Base-by-base conservation (phyloP, 2,113 vertebrate species). In the Acinonyx jubatus region DNA sequence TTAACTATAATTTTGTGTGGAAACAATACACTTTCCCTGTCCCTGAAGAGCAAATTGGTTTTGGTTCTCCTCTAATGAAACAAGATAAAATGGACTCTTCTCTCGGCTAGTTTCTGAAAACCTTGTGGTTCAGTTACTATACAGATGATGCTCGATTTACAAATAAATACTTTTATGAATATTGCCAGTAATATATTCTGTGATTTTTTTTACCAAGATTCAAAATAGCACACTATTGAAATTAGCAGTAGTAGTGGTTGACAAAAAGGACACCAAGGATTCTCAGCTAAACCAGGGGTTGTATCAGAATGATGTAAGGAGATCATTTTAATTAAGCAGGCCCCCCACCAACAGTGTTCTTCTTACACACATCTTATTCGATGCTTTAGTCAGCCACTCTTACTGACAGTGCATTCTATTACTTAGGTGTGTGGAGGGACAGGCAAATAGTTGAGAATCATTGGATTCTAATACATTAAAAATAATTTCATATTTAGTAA, bases 21-120 rank as follows among this genome's bases (percentile, higher is more conserved):
- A 78, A 85, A 41, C 16, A 74, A 71, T 31, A 36, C 23, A 11
- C 0, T 21, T 76, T 86, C 36, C 2, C 6, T 1, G 0, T 88
- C 27, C 65, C 4, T 84, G 57, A 91, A 92, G 81, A 92, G 23
- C 50, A 38, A 89, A 78, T 86, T 45, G 95, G 88, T 95, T 96
- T 97, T 96, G 71, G 94, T 95, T 31, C 50, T n/a, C 48, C n/a
- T 96, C 97, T 96, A 98, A 94, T 97, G 78, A 93, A 97, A 94
- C 57, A 87, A 96, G 31, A 81, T 89, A 71, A 97, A 94, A 96
- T 78, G 3, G 14, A 97, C 57, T 91, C 38, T 69, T 8, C 1
- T 83, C 79, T 94, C 95, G 66, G 33, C 61, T 96, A 82, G 50
- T 93, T 96, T 95, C 50, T 96, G 73, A 92, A 96, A 95, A 14